Evolutionary conservation across 2,888 invertebrate genomes (phyloP), one percentile per base, ranked within the genome.

Genomic region (Trissoscelio sp.): DNA sequence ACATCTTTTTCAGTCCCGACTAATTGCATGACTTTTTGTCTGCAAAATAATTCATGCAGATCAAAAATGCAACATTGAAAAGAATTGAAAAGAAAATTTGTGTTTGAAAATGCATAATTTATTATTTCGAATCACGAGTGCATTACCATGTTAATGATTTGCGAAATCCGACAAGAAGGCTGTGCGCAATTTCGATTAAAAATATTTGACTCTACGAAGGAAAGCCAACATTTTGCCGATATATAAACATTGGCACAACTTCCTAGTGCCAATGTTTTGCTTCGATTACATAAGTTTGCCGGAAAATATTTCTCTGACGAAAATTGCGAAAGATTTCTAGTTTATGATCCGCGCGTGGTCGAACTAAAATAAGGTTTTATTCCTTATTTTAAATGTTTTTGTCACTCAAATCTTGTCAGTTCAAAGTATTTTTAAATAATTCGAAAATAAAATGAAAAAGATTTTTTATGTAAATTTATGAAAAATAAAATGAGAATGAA

Each of bases 311-410:
- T 44, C 14, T 2, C 12, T 14, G 9, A 39, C n/a, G 39, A 39
- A 14, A 12, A 39, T 39, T 39, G 34, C 48, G 48, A 24, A 51
- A 51, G 14, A 46, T 7, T 6, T 2, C 39, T 12, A 14, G 12
- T 39, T 39, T 39, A 39, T 39, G 39, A 34, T 34, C 11, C 2
- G 11, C 34, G 34, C 34, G 34, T 34, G 34, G 9, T 6, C 34
- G n/a, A n/a, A n/a, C n/a, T n/a, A 34, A 34, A 9, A 6, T 34
- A 34, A 34, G 34, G 11, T 34, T 2, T 34, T 34, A 46, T 51
- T 37, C 12, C 51, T 34, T 34, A 34, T 53, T 66, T 66, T 51
- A 66, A 66, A n/a, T n/a, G n/a, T n/a, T n/a, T n/a, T n/a, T n/a
- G n/a, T n/a, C n/a, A n/a, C n/a, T n/a, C n/a, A n/a, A n/a, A n/a